Evolutionary conservation across 2,888 invertebrate species (phyloP), one percentile per base, ranked within the genome.

Genomic region (Plemyria rubiginata): DNA sequence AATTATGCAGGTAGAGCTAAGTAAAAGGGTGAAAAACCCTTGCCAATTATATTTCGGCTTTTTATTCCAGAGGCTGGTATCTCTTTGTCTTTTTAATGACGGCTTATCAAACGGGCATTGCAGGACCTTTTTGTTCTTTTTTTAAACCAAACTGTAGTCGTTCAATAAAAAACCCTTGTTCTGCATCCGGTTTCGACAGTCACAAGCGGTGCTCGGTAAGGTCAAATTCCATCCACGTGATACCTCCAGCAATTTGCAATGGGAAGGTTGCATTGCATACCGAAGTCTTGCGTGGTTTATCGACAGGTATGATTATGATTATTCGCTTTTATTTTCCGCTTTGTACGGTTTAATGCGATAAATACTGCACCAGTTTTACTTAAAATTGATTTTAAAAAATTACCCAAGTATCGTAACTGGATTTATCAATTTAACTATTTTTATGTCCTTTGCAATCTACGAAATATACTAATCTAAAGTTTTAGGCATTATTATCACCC

Each of bases 211-310:
- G 60, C 60, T 61, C 38, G 43, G 53, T 69, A 70, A 71, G 71
- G 71, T 70, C 65, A 55, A 68, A 71, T 71, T 70, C 71, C 68
- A 59, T 61, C 59, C 67, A 63, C 62, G 70, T 67, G 68, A 70
- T 68, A 68, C 64, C 60, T 66, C 59, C 54, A 8, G 56, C 62
- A 57, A 50, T 52, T 51, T 60, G 62, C 58, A 54, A 66, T 60
- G 59, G 60, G 60, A 59, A 70, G 65, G 65, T 65, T 65, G 66
- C 59, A 60, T 51, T 58, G 65, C 66, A 66, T 69, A 59, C 56
- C 57, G 11, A 64, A 43, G 57, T 58, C 57, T 67, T 62, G 59
- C 62, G 16, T 13, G 16, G 13, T 40, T 60, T 61, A 59, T 54
- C 50, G 46, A 52, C 28, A 38, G 38, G 38, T 41, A 60, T 22